Conservation (phyloP, 2,888 invertebrate genomes). For the Eilema depressum region DNA sequence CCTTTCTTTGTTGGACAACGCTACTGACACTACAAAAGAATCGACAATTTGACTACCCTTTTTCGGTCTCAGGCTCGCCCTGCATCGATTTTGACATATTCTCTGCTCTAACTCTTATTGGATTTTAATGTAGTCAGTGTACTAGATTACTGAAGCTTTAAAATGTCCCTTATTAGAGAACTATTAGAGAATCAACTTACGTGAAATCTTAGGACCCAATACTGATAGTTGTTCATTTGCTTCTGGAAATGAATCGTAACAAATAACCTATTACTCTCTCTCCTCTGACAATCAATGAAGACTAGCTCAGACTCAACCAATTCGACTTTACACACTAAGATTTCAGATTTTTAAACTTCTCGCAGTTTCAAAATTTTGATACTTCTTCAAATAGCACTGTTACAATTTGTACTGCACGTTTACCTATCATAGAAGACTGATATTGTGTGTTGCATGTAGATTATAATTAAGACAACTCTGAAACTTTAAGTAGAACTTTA, state of each 20-base stretch:
- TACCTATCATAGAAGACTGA: not conserved
- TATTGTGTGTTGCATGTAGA: conserved; percentile 6
- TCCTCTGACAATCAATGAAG: not conserved
- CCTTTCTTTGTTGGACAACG: too few species aligned
- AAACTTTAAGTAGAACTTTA: conserved; percentile 1
- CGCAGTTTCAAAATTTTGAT: not conserved
- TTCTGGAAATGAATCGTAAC: not conserved
- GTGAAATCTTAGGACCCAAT: not conserved
- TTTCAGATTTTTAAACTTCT: not conserved
- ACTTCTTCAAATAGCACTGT: not conserved
- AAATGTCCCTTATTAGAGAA: not conserved
- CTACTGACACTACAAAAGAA: too few species aligned
- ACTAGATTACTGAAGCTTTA: not conserved
- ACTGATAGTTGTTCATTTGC: not conserved
- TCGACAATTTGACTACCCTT: not conserved
- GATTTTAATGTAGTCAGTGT: not conserved
- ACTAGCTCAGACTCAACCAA: not conserved
- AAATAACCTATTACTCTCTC: not conserved
- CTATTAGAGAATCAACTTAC: not conserved
- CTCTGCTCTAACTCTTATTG: not conserved
- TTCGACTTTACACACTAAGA: not conserved
- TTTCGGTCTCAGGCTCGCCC: not conserved
- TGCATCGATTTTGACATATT: not conserved
- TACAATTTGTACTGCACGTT: not conserved
- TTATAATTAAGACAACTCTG: not conserved